These are phyloP conservation scores for Brachypodius melanocephalos DNA, from an alignment of 2,113 vertebrate genomes.

Conservation along the genomic window DNA sequence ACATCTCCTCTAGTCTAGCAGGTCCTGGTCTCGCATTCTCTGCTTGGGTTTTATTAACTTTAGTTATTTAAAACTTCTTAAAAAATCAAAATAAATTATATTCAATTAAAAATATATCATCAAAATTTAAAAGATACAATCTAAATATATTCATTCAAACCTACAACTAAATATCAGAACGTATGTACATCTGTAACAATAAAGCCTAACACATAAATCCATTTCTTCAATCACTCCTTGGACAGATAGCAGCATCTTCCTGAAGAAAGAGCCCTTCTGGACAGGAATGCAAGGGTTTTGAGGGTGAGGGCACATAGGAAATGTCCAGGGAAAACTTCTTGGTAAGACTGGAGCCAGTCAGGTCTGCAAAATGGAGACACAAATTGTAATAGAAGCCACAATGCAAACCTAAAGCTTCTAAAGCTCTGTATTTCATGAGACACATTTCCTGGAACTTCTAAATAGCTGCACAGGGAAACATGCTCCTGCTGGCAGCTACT, in stretches of 20 bases:
- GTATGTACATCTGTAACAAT: background rate
- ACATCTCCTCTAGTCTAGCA: background rate
- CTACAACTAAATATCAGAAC: background rate
- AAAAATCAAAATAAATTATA: background rate
- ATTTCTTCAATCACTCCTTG: background rate
- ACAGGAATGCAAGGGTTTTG: rapidly evolving
- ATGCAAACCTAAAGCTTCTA: background rate
- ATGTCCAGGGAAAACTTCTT: too few relatives aligned
- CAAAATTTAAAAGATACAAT: background rate
- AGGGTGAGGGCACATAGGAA: background rate
- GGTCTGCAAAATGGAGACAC: background rate
- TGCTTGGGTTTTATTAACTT: too few relatives aligned
- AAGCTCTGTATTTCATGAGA: background rate
- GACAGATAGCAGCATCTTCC: background rate
- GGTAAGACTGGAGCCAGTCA: background rate
- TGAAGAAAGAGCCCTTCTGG: too few relatives aligned
- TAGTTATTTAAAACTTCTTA: background rate
- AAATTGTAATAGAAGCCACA: rapidly evolving
- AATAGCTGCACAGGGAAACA: background rate
- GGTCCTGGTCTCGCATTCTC: background rate
- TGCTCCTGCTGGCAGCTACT: background rate
- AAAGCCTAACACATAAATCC: background rate
- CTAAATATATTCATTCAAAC: background rate
- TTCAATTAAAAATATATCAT: background rate
- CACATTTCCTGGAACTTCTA: background rate